Evolutionary conservation across 2,113 vertebrate genomes (phyloP).

Genomic region (Pomatostomus ruficeps): DNA sequence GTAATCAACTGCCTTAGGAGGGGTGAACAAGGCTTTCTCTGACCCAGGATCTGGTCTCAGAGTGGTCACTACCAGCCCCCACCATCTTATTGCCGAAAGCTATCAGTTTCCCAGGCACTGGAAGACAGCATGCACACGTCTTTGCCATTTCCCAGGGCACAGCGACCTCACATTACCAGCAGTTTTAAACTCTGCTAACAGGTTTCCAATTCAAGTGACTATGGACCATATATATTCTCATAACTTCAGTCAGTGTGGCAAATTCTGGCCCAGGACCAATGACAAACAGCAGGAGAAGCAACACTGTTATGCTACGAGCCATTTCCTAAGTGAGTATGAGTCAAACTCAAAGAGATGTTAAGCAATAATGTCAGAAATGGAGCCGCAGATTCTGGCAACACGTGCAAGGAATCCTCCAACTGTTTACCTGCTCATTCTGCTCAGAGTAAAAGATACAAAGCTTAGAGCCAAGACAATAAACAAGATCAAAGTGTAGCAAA

Average conservation of each 20-base stretch:
- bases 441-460: not conserved
- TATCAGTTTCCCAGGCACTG: not conserved
- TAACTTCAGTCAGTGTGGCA: not conserved
- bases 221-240: fast-evolving
- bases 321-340: not conserved
- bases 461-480: not conserved
- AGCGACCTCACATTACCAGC: not conserved
- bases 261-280: not conserved
- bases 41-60: not conserved
- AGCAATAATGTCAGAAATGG: not conserved
- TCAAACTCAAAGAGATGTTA: not conserved
- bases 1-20: not conserved
- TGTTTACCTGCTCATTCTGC: not conserved
- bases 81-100: not conserved
- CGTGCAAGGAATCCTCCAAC: not conserved
- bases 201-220: not conserved
- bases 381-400: not conserved
- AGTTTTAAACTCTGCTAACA: not conserved
- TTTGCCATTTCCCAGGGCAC: not conserved
- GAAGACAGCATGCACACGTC: fast-evolving
- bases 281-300: not conserved
- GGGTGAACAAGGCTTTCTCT: not conserved
- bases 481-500: not conserved
- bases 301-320: not conserved
- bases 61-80: not conserved